phyloP scores from a whole-genome alignment of 92 coral and sea anemone genomes.

The Palythoa heliodiscus region DNA sequence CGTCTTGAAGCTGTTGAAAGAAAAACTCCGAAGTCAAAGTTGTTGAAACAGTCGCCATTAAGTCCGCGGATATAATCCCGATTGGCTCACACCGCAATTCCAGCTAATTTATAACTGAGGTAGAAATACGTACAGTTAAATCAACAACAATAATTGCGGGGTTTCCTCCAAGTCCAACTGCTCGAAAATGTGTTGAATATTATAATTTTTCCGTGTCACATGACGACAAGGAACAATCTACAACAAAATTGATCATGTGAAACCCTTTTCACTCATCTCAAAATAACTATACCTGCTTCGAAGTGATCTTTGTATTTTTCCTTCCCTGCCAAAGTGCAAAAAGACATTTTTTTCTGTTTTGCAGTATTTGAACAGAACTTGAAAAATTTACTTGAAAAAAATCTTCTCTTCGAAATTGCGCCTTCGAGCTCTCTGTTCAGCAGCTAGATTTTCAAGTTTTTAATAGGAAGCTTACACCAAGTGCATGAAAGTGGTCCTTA shows the following conservation, averaged over 20 bases:
- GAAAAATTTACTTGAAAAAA: neutral
- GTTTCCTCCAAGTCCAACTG: neutral
- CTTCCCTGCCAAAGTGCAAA: conserved; percentile 69
- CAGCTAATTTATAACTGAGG: too few species aligned
- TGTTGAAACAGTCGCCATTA: too few species aligned
- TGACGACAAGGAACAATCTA: neutral
- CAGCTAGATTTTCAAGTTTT: too few species aligned
- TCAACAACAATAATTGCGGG: too few species aligned
- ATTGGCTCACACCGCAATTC: too few species aligned
- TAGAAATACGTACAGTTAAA: too few species aligned
- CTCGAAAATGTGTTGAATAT: neutral
- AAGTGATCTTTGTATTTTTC: conserved; percentile 89
- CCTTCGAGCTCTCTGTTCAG: conserved; percentile 6
- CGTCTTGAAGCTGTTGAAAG: too few species aligned
- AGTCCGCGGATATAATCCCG: too few species aligned
- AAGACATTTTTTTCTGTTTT: conserved; percentile 58
- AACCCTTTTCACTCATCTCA: neutral
- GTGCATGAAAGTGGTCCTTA: neutral
- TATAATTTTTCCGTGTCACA: neutral
- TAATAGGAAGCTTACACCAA: too few species aligned
- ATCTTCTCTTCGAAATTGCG: neutral
- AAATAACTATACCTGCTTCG: conserved; percentile 66
- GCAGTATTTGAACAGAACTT: neutral
- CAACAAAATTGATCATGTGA: neutral
- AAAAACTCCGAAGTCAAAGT: too few species aligned